Conservation (phyloP, 2,113 vertebrate genomes). For the Tinamus guttatus region DNA sequence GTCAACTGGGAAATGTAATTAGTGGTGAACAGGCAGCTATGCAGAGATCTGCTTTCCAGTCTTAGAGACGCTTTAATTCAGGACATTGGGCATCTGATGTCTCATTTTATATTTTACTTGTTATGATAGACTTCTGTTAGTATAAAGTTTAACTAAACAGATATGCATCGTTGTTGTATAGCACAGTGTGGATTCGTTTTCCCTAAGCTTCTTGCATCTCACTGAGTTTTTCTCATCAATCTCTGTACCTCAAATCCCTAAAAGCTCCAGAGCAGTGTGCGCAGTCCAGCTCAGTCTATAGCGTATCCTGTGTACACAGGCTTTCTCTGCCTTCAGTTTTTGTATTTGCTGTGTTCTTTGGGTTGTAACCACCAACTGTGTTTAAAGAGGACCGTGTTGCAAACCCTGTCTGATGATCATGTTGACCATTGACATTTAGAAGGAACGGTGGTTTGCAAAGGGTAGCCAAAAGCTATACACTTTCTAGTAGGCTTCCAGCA, state of each 20-base stretch:
- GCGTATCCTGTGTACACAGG: rapidly evolving
- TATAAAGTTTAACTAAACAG: not conserved
- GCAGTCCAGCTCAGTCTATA: rapidly evolving
- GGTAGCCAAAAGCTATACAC: constrained; percentile 6
- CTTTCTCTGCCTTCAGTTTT: not conserved
- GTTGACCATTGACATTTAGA: constrained; percentile 34
- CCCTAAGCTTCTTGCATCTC: not conserved
- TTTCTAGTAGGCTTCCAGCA: constrained; percentile 12
- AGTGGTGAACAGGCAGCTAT: not conserved
- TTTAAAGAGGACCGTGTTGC: constrained; percentile 20
- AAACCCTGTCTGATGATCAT: not conserved
- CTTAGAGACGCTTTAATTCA: not conserved
- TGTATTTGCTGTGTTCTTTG: not conserved
- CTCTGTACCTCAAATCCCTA: not conserved
- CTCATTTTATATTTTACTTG: not conserved
- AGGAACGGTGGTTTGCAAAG: not conserved
- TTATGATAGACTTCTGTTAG: not conserved
- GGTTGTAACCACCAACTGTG: not conserved
- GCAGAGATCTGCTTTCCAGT: not conserved
- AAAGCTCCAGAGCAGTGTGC: not conserved
- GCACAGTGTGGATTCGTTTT: not conserved
- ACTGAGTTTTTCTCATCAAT: not conserved
- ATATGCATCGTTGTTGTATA: not conserved
- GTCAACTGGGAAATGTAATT: not conserved
- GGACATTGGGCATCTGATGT: not conserved